Evolutionary conservation across 2,888 invertebrate genomes (phyloP), one percentile per base, ranked within the genome.

Genomic region (Mythimna impura): DNA sequence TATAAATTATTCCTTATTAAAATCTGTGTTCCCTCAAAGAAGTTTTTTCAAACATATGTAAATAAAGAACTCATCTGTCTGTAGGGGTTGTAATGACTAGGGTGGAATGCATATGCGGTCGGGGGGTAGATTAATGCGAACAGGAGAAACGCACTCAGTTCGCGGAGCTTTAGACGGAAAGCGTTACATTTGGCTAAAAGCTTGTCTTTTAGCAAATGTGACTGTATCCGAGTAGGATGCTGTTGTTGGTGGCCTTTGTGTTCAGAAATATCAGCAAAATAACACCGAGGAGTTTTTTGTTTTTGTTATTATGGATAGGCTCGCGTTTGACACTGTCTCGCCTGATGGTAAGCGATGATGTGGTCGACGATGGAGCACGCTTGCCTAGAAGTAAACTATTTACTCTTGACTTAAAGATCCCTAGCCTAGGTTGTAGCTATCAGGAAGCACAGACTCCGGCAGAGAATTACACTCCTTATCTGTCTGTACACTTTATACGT

Each of bases 31-130:
- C 63, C 61, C 25, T 70, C 61, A 78, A 64, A 66, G 55, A 47
- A 66, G 22, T 50, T 66, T 62, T 71, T 78, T 80, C 69, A 73
- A 65, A 68, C 66, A 76, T 76, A 80, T 75, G 75, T 81, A 76
- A 78, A 77, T 80, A 75, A 80, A 86, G 85, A 86, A 89, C 86
- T 86, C 90, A 84, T 90, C 88, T 88, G 86, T 86, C 87, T 82
- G 76, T 78, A 78, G 79, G 88, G 88, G 88, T 86, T 84, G 81
- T 85, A 84, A 86, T 83, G 78, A 73, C 40, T 70, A 80, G 87
- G 86, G 83, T 78, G 81, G 25, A 76, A 75, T 71, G 78, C 68
- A 74, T 73, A 71, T 80, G 80, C 61, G 78, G 80, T 74, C 22
- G 81, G 71, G 77, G 68, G 77, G 81, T 65, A 62, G 73, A 75